Conservation (phyloP, 2,797 vertebrate genomes). For the Neosalanx taihuensis region DNA sequence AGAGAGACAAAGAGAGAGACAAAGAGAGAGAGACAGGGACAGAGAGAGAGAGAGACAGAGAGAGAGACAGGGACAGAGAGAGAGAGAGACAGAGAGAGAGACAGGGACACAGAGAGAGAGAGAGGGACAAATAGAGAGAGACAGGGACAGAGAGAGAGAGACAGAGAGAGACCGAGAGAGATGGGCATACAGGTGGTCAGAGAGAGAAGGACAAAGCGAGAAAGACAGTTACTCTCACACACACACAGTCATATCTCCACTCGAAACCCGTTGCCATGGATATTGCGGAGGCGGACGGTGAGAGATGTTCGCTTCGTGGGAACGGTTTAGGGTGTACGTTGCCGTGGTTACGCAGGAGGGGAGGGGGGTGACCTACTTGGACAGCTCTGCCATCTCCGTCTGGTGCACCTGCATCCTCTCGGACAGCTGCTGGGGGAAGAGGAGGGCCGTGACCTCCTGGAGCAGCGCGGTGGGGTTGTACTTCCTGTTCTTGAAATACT, state of each 20-base stretch:
- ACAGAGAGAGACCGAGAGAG: too few relatives aligned
- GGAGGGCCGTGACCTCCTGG: conserved; percentile 76
- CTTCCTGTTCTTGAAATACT: conserved; percentile 86
- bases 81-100: background rate
- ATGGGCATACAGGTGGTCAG: too few relatives aligned
- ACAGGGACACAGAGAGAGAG: background rate
- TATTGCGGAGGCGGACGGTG: background rate
- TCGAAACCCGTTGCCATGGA: background rate
- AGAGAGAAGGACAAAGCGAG: background rate
- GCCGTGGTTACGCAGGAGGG: background rate
- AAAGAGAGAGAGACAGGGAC: too few relatives aligned
- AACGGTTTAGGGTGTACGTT: background rate
- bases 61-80: background rate
- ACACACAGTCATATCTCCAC: background rate
- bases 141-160: background rate
- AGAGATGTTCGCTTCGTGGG: background rate
- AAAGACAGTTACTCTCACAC: background rate
- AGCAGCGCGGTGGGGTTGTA: conserved; percentile 79
- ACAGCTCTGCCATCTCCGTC: conserved; percentile 86
- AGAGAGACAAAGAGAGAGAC: background rate
- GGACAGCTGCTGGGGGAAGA: conserved; percentile 77
- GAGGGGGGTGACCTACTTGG: conserved; percentile 75
- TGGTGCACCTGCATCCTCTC: conserved; percentile 82
- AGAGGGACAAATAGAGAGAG: background rate
- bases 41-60: background rate